Percentiles rank a stretch among this genome's conserved stretches.
These are phyloP conservation scores for Hypothenemus hampei DNA, from an alignment of 1,140 invertebrate species.

Conservation along the genomic window DNA sequence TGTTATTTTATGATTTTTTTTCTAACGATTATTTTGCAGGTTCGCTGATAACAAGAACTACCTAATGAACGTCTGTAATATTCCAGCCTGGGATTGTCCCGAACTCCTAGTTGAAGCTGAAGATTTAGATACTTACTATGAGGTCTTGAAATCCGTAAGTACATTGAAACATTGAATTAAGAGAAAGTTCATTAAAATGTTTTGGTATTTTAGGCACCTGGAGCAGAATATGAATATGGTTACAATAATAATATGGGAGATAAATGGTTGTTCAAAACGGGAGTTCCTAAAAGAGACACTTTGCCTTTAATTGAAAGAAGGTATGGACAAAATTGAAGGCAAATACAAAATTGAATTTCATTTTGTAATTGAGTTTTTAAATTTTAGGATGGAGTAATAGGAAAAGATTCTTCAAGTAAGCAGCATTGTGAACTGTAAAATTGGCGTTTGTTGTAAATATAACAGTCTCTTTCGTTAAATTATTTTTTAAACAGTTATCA, in stretches of 20 bases:
- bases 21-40: slow-evolving; percentile 37
- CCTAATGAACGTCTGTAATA: slow-evolving; percentile 54
- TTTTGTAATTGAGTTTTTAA: too few relatives aligned
- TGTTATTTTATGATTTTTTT: slow-evolving; percentile 15
- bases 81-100: slow-evolving; percentile 56
- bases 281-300: slow-evolving; percentile 32
- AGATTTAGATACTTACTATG: slow-evolving; percentile 46
- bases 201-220: slow-evolving; percentile 48
- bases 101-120: slow-evolving; percentile 56
- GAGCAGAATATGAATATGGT: slow-evolving; percentile 50
- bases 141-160: slow-evolving; percentile 47
- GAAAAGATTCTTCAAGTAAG: too few relatives aligned
- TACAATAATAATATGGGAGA: slow-evolving; percentile 55
- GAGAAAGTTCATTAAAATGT: too few relatives aligned
- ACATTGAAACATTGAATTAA: not conserved
- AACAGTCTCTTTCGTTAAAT: too few relatives aligned
- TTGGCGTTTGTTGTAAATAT: too few relatives aligned
- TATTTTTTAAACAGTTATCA: too few relatives aligned
- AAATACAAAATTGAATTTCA: not conserved
- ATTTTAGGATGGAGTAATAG: too few relatives aligned
- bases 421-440: too few relatives aligned
- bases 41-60: slow-evolving; percentile 57
- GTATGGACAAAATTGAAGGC: too few relatives aligned
- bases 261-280: slow-evolving; percentile 47
- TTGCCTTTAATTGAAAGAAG: slow-evolving; percentile 37